A percentile compares a stretch with the other conserved stretches of the same genome.
phyloP scores from a whole-genome alignment of 2,888 invertebrate species.

The Seira ritae region DNA sequence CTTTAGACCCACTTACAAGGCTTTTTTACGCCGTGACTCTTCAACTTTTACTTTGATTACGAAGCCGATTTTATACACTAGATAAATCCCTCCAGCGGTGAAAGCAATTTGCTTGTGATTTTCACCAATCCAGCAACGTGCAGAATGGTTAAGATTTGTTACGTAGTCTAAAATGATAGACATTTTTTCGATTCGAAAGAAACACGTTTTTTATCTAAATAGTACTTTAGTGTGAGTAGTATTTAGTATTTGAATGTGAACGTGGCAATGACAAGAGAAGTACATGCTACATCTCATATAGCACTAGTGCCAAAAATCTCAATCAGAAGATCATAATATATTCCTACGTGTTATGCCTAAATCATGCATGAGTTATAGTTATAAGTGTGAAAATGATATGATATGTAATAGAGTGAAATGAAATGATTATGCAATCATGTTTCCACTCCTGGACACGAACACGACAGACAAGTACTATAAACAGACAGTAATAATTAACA shows the following conservation, averaged over 20 bases:
- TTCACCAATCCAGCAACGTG: constrained; percentile 37
- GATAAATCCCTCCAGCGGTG: constrained; percentile 9
- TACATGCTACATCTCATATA: background rate
- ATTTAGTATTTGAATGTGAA: background rate
- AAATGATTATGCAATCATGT: too few relatives aligned
- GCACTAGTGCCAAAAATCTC: background rate
- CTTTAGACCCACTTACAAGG: background rate
- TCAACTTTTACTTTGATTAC: background rate
- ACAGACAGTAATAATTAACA: too few relatives aligned
- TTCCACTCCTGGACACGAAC: too few relatives aligned
- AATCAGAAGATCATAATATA: too few relatives aligned
- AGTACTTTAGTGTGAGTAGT: background rate
- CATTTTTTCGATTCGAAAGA: background rate
- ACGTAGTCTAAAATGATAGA: background rate
- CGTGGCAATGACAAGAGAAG: background rate
- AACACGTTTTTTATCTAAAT: background rate
- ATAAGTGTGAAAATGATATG: too few relatives aligned
- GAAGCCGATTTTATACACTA: background rate
- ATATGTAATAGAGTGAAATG: too few relatives aligned
- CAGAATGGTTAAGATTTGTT: background rate
- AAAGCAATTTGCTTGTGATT: constrained; percentile 28
- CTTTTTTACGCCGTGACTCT: background rate
- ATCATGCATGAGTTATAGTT: too few relatives aligned
- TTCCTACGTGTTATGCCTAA: too few relatives aligned
- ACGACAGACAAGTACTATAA: too few relatives aligned